These are phyloP conservation scores for Hyperoplus lanceolatus DNA, from an alignment of 2,797 vertebrate genomes.

Conservation along the genomic window DNA sequence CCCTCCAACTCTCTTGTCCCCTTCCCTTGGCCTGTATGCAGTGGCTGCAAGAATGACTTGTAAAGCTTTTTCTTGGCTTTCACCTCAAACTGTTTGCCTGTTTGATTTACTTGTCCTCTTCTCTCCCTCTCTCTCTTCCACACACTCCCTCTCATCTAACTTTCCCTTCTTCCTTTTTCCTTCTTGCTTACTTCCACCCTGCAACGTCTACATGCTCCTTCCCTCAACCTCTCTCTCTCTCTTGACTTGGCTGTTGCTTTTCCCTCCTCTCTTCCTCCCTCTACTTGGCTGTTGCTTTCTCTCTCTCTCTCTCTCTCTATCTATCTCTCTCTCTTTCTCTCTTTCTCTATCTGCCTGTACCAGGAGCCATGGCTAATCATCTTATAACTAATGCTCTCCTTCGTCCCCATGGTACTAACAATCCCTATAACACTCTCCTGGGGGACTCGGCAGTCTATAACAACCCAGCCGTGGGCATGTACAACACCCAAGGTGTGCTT, in stretches of 20 bases:
- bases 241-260: constrained; percentile 40
- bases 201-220: constrained; percentile 61
- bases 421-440: constrained; percentile 99
- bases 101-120: constrained; percentile 90
- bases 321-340: constrained; percentile 74
- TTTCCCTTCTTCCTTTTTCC: constrained; percentile 39
- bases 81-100: constrained; percentile 89
- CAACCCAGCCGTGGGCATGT: constrained; percentile 99
- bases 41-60: constrained; percentile 87
- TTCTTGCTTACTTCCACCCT: constrained; percentile 68
- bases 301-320: constrained; percentile 63
- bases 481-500: constrained; percentile 99
- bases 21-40: constrained; percentile 63
- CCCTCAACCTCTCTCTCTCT: constrained; percentile 50
- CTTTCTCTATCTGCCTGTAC: constrained; percentile 91
- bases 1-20: constrained; percentile 26
- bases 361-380: constrained; percentile 99
- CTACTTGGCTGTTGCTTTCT: constrained; percentile 65
- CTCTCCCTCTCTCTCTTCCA: constrained; percentile 83
- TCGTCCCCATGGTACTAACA: constrained; percentile 99
- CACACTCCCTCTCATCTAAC: constrained; percentile 77
- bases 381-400: constrained; percentile 99
- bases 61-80: constrained; percentile 88
- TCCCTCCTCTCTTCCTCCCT: constrained; percentile 62
- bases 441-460: constrained; percentile 99